Base-by-base conservation (phyloP, 2,888 invertebrate genomes). In the Agrochola macilenta region DNA sequence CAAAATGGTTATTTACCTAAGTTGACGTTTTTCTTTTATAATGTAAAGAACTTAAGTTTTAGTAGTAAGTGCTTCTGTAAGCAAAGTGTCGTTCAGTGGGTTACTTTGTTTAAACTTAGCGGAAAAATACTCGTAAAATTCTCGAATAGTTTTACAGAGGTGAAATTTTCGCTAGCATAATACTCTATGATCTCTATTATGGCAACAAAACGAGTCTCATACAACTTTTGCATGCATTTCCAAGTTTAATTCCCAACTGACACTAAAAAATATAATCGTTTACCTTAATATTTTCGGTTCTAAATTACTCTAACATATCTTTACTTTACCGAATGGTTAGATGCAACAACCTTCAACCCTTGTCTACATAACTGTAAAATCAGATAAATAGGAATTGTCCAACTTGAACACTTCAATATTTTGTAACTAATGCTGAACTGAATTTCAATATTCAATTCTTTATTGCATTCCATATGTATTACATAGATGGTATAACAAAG, bases 11-110 rank as follows among this genome's bases (percentile, higher is more conserved):
- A 43, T 79, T 66, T 58, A 54, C 14, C 68, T 12, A 65, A 8
- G 68, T 46, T 72, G 46, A 12, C 20, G 11, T 60, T 57, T 77
- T 81, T 72, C 14, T 70, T 78, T 60, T 49, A 71, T 52, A 46
- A 69, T 58, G 39, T 71, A 2, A 60, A 57, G 23, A 12, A 68
- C 35, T 66, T 66, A 5, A 58, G 68, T 78, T 64, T 69, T 64
- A 26, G 30, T 65, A 12, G 43, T 60, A 71, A 58, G 69, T 63
- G 78, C 61, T 46, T 60, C 20, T 35, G 26, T 39, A 58, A 65
- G 30, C 17, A 1, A 58, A 70, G 26, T 58, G 30, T 43, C n/a
- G 23, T 64, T 76, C n/a, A 23, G 35, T 65, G 17, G 39, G 49
- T 52, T 2, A 79, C 17, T 80, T 79, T 26, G 66, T 64, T 74